A percentile compares a stretch with the other conserved stretches of the same genome.
Evolutionary conservation across 2,888 invertebrate genomes (phyloP).

Genomic region (Macrostomum cliftonense): DNA sequence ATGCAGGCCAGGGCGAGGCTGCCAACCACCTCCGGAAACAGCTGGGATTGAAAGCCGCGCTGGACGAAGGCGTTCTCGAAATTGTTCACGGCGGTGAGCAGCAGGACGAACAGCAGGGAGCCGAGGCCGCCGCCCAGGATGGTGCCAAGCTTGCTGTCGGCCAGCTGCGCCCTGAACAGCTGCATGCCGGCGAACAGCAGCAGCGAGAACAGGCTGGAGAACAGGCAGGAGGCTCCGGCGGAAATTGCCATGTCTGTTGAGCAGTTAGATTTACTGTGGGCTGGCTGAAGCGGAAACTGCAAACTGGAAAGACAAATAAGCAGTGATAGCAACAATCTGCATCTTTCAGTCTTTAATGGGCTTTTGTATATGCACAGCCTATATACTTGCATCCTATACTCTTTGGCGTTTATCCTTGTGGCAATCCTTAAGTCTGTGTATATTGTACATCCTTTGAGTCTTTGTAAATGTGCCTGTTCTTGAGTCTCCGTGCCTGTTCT

Average conservation of each 20-base stretch:
- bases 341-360: too few species aligned
- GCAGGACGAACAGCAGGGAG: conserved; percentile 62
- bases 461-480: too few species aligned
- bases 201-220: conserved; percentile 60
- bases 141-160: conserved; percentile 60
- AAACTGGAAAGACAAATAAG: too few species aligned
- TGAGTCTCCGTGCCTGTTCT: too few species aligned
- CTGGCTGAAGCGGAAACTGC: too few species aligned
- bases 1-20: conserved; percentile 56
- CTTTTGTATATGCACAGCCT: too few species aligned
- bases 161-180: conserved; percentile 62
- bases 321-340: too few species aligned
- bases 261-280: too few species aligned
- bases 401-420: too few species aligned
- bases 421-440: too few species aligned
- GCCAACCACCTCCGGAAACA: conserved; percentile 63
- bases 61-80: conserved; percentile 67
- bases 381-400: too few species aligned
- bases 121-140: conserved; percentile 73
- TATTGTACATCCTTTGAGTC: too few species aligned
- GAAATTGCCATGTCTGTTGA: conserved; percentile 22
- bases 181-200: conserved; percentile 77
- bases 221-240: conserved; percentile 30
- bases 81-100: conserved; percentile 73
- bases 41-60: conserved; percentile 63